phyloP scores from a whole-genome alignment of 2,113 vertebrate species.

The Amphilophus citrinellus region DNA sequence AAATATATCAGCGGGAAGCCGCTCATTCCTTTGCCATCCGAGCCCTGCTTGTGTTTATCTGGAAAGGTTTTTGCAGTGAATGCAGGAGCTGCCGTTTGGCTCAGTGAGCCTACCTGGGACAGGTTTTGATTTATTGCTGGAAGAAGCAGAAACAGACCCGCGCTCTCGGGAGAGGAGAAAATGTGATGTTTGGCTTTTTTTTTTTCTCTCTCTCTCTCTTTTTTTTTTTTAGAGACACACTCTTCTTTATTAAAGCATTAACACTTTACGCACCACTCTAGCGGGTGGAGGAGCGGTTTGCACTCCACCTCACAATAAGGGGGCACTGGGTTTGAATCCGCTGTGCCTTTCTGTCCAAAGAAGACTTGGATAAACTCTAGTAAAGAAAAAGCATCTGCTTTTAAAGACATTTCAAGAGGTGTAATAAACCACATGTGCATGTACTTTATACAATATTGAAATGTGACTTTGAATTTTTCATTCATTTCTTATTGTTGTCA shows the following conservation, averaged over 20 bases:
- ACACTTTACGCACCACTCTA: constrained; percentile 39
- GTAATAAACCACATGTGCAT: not conserved
- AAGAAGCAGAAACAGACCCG: constrained; percentile 72
- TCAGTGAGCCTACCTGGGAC: constrained; percentile 48
- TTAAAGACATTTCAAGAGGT: not conserved
- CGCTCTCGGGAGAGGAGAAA: constrained; percentile 65
- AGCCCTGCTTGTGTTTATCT: constrained; percentile 35
- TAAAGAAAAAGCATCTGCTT: not conserved
- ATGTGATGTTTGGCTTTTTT: constrained; percentile 66
- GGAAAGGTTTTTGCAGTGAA: constrained; percentile 6
- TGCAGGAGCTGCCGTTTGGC: constrained; percentile 13
- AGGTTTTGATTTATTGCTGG: constrained; percentile 80
- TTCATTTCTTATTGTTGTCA: not conserved
- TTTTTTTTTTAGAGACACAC: constrained; percentile 57
- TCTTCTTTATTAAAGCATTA: constrained; percentile 63
- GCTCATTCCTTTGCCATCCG: not conserved
- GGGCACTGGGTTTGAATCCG: too few relatives aligned
- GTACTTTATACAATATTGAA: not conserved
- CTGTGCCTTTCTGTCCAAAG: too few relatives aligned
- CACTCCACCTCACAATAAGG: too few relatives aligned
- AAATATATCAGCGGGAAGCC: not conserved
- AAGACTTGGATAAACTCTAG: not conserved
- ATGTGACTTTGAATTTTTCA: not conserved
- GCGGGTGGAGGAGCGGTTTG: not conserved
- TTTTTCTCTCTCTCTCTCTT: not conserved